Conservation (phyloP, 1,140 invertebrate species). For the Leptopilina clavipes region DNA sequence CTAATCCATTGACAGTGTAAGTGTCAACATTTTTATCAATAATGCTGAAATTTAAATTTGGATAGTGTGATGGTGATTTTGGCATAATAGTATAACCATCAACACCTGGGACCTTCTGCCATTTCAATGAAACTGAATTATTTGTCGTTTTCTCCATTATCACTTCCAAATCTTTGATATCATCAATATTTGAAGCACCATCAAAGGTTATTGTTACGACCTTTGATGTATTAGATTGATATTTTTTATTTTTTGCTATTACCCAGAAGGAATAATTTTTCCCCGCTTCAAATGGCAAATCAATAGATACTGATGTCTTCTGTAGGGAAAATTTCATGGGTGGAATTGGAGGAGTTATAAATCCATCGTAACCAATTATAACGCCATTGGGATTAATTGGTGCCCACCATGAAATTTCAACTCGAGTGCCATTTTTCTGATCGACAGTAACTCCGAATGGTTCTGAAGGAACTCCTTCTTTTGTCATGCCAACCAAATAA, state of each 20-base stretch:
- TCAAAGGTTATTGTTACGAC: slow-evolving; percentile 78
- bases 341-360: slow-evolving; percentile 77
- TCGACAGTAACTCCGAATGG: slow-evolving; percentile 80
- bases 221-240: slow-evolving; percentile 77
- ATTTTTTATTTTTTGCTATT: slow-evolving; percentile 78
- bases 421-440: slow-evolving; percentile 79
- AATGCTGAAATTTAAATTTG: slow-evolving; percentile 63
- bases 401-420: slow-evolving; percentile 81
- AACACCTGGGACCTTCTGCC: slow-evolving; percentile 77
- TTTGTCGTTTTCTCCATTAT: slow-evolving; percentile 68
- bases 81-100: slow-evolving; percentile 79
- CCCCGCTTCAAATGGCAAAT: slow-evolving; percentile 78
- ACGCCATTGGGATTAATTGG: slow-evolving; percentile 79
- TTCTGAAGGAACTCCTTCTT: slow-evolving; percentile 79
- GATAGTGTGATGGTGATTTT: slow-evolving; percentile 74
- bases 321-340: slow-evolving; percentile 64
- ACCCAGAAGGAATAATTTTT: slow-evolving; percentile 86
- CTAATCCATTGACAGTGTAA: slow-evolving; percentile 76
- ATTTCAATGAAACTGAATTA: slow-evolving; percentile 76
- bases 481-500: slow-evolving; percentile 78
- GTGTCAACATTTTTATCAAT: slow-evolving; percentile 66
- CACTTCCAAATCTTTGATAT: slow-evolving; percentile 77
- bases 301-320: slow-evolving; percentile 74
- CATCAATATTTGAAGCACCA: slow-evolving; percentile 77
- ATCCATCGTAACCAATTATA: slow-evolving; percentile 80